Conservation (phyloP, 2,113 vertebrate species). For the Acrocephalus kingi region DNA sequence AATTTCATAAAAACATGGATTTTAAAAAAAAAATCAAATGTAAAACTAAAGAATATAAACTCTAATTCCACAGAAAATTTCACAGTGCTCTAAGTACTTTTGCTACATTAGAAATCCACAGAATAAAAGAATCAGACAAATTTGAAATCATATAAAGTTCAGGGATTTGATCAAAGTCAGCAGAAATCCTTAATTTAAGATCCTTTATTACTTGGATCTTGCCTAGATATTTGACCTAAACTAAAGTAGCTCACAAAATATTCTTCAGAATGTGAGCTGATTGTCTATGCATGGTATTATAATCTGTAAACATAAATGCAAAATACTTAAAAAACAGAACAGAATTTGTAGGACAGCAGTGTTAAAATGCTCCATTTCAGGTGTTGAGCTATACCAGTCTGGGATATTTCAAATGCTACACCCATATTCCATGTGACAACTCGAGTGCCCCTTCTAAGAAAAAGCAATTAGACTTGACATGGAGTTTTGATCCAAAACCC, state of each 20-base stretch:
- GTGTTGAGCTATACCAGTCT: not conserved
- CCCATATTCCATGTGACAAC: not conserved
- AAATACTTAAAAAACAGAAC: not conserved
- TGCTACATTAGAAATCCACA: not conserved
- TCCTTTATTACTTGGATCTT: not conserved
- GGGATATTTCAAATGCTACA: not conserved
- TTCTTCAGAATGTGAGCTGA: not conserved
- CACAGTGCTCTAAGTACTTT: not conserved
- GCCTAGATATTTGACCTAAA: not conserved
- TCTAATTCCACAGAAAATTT: not conserved
- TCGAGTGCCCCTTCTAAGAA: not conserved
- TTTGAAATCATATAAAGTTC: not conserved
- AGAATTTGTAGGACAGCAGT: not conserved
- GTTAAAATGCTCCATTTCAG: not conserved
- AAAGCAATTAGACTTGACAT: not conserved
- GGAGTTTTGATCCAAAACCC: not conserved
- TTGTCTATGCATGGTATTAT: not conserved
- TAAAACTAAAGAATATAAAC: not conserved
- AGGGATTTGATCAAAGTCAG: not conserved
- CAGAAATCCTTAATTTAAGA: not conserved
- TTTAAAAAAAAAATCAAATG: not conserved
- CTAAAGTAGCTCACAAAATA: not conserved
- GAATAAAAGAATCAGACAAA: not conserved
- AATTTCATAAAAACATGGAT: not conserved
- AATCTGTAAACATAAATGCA: not conserved